phyloP scores from a whole-genome alignment of 2,888 invertebrate species.

The Leptogaster cylindrica region DNA sequence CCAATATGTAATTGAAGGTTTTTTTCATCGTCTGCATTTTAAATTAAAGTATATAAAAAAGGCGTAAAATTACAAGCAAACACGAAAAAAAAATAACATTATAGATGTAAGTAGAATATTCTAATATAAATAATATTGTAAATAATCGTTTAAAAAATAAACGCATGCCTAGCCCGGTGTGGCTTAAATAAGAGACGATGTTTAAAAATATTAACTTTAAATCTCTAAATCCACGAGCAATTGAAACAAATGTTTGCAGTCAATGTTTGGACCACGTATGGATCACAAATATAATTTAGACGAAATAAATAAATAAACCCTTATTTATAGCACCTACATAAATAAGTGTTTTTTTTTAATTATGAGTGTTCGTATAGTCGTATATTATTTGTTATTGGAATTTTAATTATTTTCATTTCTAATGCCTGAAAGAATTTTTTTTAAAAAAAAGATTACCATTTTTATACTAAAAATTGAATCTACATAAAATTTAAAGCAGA shows the following conservation, averaged over 20 bases:
- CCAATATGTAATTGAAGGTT: background rate
- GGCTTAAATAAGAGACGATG: too few species aligned
- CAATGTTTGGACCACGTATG: too few species aligned
- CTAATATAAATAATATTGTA: background rate
- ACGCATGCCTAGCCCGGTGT: too few species aligned
- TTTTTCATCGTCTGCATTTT: background rate
- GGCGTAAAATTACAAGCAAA: background rate
- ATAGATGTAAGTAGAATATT: background rate
- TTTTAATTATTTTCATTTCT: too few species aligned
- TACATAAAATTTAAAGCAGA: background rate
- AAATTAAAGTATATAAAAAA: background rate
- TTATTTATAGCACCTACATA: background rate
- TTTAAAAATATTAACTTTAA: too few species aligned
- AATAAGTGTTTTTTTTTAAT: background rate
- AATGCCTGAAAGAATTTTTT: too few species aligned
- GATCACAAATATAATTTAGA: too few species aligned
- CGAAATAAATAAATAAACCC: background rate
- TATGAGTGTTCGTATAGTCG: too few species aligned
- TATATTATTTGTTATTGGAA: background rate
- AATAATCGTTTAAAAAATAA: too few species aligned
- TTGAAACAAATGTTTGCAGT: too few species aligned
- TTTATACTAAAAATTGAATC: background rate
- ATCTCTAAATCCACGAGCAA: too few species aligned
- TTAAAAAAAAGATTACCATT: constrained; percentile 9
- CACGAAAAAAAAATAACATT: background rate